Evolutionary conservation across 2,888 invertebrate genomes (phyloP), one percentile per base, ranked within the genome.

Genomic region (Philaethria dido): DNA sequence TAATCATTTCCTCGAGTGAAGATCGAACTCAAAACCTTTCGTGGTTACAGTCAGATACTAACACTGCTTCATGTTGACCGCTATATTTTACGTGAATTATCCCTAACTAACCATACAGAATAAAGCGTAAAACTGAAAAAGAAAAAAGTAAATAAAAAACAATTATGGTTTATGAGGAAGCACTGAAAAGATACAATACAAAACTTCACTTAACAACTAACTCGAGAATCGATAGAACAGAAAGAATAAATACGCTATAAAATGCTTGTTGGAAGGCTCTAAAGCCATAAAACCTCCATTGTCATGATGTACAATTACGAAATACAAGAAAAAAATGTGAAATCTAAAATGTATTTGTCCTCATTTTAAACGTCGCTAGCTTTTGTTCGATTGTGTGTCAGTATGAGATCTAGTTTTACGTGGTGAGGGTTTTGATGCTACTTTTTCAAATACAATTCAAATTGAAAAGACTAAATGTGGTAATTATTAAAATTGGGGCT

Each of bases 241-340:
- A 29, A 60, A 60, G 60, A 60, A 45, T 60, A 60, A 60, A 60
- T 60, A 33, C 33, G 45, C 60, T 47, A 60, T 47, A 60, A 60
- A 60, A 20, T 60, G 29, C 44, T 29, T 33, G 45, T 60, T 29
- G 47, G 25, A 8, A 14, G 18, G 16, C 45, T 47, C 60, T 45
- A 33, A 60, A 47, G 60, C 60, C 60, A 60, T 60, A 60, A 60
- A 60, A 60, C 60, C 33, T 29, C 57, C n/a, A 57, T 57, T 57
- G 45, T 60, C 45, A 47, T 60, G 18, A 47, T 47, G 60, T 47
- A 60, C 60, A 60, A 60, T 60, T 60, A 60, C 60, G 33, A 44
- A 33, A 33, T 16, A 47, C 60, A 33, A 60, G 44, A 29, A 60
- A 60, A 60, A 60, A 60, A 60, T 36, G 52, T 52, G 33, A 52